These are phyloP conservation scores for Tinamus major DNA, from an alignment of 2,797 vertebrate genomes.

Conservation along the genomic window DNA sequence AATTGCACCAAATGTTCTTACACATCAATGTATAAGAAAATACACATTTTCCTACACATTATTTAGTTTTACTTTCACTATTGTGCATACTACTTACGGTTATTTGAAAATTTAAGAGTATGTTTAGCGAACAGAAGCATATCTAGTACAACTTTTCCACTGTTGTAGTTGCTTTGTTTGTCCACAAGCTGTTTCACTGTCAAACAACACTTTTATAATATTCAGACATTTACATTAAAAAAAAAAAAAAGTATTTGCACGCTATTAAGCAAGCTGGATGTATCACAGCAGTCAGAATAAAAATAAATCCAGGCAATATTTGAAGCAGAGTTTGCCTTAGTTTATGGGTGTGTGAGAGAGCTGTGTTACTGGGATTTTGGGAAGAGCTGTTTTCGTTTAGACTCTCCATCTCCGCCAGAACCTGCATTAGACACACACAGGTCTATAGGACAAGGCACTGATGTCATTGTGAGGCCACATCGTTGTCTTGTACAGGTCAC, in stretches of 20 bases:
- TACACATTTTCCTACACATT: background rate
- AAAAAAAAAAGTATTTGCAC: background rate
- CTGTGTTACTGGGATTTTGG: background rate
- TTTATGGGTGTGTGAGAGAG: background rate
- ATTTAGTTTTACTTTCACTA: background rate
- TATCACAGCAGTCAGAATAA: background rate
- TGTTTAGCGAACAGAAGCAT: background rate
- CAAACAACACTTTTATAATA: background rate
- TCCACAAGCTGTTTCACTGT: background rate
- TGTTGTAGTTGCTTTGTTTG: background rate
- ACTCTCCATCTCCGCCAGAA: background rate
- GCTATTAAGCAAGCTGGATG: background rate
- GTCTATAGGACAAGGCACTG: background rate
- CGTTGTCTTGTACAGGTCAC: background rate
- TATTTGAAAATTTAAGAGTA: background rate
- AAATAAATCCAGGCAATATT: background rate
- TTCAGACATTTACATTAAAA: constrained; percentile 1
- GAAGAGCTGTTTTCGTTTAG: background rate
- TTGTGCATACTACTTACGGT: background rate
- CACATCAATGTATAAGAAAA: too few relatives aligned
- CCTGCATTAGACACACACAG: rapidly evolving
- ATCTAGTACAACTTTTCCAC: background rate
- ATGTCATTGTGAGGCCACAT: background rate
- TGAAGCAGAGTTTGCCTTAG: background rate
- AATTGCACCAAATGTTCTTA: background rate